Evolutionary conservation across 2,797 vertebrate species (phyloP).

Genomic region (Valencia hispanica): DNA sequence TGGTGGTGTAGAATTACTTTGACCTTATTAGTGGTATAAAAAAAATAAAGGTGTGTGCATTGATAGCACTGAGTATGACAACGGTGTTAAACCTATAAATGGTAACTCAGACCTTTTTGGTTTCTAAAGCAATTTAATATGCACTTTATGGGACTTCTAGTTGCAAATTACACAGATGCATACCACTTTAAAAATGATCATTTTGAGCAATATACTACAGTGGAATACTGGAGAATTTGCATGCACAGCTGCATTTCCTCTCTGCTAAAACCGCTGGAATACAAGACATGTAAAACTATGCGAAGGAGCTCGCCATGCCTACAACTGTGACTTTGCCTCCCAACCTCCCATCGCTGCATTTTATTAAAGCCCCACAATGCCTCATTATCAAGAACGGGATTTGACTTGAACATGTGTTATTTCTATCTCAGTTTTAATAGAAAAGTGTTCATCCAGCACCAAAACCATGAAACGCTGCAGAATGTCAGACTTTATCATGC

Average conservation of each 20-base stretch:
- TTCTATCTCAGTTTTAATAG: slow-evolving; percentile 77
- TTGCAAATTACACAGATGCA: background rate
- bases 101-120: background rate
- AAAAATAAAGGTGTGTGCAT: background rate
- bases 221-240: slow-evolving; percentile 17
- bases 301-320: slow-evolving; percentile 49
- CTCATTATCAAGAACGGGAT: slow-evolving; percentile 66
- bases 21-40: slow-evolving; percentile 13
- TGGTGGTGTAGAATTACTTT: slow-evolving; percentile 36
- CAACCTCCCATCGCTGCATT: slow-evolving; percentile 60
- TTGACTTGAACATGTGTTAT: slow-evolving; percentile 75
- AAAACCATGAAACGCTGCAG: slow-evolving; percentile 71
- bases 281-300: slow-evolving; percentile 50
- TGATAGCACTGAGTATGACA: background rate
- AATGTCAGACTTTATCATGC: slow-evolving; percentile 74
- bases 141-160: background rate
- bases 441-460: slow-evolving; percentile 76
- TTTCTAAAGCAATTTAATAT: background rate
- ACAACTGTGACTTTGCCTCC: slow-evolving; percentile 57
- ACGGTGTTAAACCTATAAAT: background rate
- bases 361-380: slow-evolving; percentile 59
- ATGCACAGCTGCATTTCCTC: slow-evolving; percentile 19
- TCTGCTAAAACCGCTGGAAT: slow-evolving; percentile 28
- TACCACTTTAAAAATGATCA: background rate
- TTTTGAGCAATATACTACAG: background rate